phyloP scores from a whole-genome alignment of 2,888 invertebrate genomes.

The Metallyticus violacea region DNA sequence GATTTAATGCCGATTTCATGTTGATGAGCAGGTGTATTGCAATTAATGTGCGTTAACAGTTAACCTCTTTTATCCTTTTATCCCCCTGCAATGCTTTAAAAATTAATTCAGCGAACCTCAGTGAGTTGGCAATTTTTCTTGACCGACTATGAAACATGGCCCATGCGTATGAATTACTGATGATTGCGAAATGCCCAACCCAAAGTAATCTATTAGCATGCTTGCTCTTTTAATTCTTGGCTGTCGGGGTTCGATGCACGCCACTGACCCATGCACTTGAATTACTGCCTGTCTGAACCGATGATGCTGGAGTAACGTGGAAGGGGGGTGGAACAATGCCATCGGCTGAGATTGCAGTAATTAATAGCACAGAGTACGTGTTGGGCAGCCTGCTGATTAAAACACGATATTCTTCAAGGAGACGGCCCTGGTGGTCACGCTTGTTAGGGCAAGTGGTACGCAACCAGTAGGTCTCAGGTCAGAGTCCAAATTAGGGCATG shows the following conservation, averaged over 20 bases:
- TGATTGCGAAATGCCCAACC: no score
- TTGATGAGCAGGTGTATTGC: no score
- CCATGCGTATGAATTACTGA: no score
- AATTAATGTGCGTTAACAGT: no score
- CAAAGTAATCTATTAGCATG: no score
- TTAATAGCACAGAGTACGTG: neutral
- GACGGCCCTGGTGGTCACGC: neutral
- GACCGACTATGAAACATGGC: no score
- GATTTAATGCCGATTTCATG: no score
- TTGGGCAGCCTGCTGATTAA: neutral
- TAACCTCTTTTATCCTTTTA: no score
- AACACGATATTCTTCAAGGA: neutral
- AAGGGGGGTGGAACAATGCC: neutral
- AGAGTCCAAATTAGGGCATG: neutral
- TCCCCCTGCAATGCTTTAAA: no score
- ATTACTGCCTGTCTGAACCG: neutral
- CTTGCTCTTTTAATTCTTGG: no score
- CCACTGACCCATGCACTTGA: neutral
- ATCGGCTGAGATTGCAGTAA: neutral
- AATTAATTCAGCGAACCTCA: no score
- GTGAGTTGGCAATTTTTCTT: no score
- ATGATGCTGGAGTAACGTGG: neutral
- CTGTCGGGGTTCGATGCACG: neutral
- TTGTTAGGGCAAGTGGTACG: neutral
- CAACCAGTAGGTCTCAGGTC: neutral